phyloP scores from a whole-genome alignment of 2,113 vertebrate genomes.

The Poeciliopsis prolifica region DNA sequence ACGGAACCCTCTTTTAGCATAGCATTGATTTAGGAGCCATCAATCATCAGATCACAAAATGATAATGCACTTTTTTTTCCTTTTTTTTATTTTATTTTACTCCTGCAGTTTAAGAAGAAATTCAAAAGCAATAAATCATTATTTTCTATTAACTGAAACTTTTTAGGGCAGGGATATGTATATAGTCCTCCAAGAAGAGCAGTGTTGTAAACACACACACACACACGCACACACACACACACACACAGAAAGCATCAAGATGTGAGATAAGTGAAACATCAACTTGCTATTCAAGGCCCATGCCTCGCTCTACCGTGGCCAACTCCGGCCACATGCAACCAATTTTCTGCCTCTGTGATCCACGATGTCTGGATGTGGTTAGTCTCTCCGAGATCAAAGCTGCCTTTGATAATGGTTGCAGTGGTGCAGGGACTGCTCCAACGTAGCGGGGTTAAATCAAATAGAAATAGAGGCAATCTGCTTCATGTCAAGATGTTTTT shows the following conservation, averaged over 20 bases:
- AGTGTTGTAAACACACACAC: neutral
- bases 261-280: conserved; percentile 80
- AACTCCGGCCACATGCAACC: conserved; percentile 86
- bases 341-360: conserved; percentile 87
- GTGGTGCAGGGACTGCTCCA: conserved; percentile 79
- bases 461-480: conserved; percentile 78
- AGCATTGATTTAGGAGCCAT: conserved; percentile 77
- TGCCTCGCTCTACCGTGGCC: conserved; percentile 85
- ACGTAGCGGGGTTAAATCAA: conserved; percentile 77
- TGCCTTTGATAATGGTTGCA: conserved; percentile 85
- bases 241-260: conserved; percentile 46
- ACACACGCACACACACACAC: conserved; percentile 7
- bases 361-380: conserved; percentile 94
- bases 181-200: neutral
- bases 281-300: conserved; percentile 82
- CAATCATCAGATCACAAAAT: conserved; percentile 70
- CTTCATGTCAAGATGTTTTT: conserved; percentile 77
- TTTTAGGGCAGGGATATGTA: neutral
- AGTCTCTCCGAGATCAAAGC: conserved; percentile 91
- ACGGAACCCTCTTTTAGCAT: conserved; percentile 69
- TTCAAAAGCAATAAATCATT: conserved; percentile 17
- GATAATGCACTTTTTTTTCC: conserved; percentile 42
- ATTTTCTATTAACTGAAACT: neutral
- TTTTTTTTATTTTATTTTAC: conserved; percentile 8
- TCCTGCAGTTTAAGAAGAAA: conserved; percentile 37